phyloP scores from a whole-genome alignment of 2,797 vertebrate genomes.

The Todus mexicanus region DNA sequence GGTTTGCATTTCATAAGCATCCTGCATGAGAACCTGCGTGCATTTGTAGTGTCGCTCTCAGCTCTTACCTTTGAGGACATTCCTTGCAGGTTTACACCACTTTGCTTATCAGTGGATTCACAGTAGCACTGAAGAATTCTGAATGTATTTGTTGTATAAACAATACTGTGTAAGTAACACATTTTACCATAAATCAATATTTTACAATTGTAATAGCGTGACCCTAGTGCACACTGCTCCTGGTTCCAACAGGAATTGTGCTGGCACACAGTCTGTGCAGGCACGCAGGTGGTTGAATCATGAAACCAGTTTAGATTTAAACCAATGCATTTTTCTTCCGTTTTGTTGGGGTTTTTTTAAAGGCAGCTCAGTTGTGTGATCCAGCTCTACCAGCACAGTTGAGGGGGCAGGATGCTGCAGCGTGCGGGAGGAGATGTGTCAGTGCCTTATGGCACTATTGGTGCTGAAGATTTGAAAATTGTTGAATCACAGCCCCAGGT shows the following conservation, averaged over 20 bases:
- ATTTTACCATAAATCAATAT: background rate
- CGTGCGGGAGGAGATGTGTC: constrained; percentile 43
- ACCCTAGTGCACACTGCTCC: background rate
- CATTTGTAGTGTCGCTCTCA: background rate
- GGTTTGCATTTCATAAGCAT: background rate
- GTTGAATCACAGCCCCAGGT: constrained; percentile 45
- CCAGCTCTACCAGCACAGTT: constrained; percentile 9
- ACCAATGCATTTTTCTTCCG: background rate
- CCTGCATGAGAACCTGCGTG: background rate
- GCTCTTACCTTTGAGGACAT: background rate
- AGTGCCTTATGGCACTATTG: constrained; percentile 52
- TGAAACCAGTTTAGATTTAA: background rate
- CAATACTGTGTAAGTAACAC: background rate
- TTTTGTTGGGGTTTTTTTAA: background rate
- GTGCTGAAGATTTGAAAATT: constrained; percentile 27
- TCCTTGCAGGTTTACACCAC: background rate
- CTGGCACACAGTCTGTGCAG: background rate
- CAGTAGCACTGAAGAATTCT: background rate
- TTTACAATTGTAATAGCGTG: background rate
- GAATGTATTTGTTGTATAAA: background rate
- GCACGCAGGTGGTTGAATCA: background rate
- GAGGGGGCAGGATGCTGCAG: constrained; percentile 19
- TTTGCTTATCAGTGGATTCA: background rate
- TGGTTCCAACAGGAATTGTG: background rate
- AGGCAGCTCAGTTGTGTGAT: constrained; percentile 2